phyloP scores from a whole-genome alignment of 2,797 vertebrate species.

The Falco rusticolus region DNA sequence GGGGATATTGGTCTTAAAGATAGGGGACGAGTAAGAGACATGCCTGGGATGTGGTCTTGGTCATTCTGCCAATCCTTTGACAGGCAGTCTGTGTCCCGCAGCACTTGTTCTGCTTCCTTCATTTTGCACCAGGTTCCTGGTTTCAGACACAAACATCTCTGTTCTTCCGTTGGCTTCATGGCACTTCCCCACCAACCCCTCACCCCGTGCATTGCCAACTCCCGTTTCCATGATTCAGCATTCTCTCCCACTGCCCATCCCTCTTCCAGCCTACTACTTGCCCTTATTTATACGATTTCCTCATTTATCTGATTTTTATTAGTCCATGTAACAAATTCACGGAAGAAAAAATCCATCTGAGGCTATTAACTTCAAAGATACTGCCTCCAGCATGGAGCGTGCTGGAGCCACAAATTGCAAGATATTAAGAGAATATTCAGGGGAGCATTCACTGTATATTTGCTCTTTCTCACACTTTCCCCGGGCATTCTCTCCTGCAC shows the following conservation, averaged over 20 bases:
- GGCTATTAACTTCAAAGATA: slow-evolving; percentile 37
- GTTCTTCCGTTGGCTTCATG: not conserved
- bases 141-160: not conserved
- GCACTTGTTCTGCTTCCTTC: slow-evolving; percentile 2
- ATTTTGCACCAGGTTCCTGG: not conserved
- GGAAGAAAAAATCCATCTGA: slow-evolving; percentile 41
- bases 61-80: not conserved
- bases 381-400: not conserved
- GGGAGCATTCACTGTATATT: not conserved
- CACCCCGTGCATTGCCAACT: not conserved
- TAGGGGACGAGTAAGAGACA: not conserved
- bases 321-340: not conserved
- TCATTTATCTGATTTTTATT: slow-evolving; percentile 57
- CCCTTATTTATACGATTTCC: not conserved
- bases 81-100: not conserved
- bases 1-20: not conserved
- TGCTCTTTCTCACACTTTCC: not conserved
- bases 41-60: not conserved
- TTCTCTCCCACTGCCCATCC: not conserved
- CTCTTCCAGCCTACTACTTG: not conserved
- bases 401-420: not conserved
- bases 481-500: not conserved
- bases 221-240: slow-evolving; percentile 23
- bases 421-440: not conserved
- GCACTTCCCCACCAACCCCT: slow-evolving; percentile 2